Evolutionary conservation across 2,888 invertebrate species (phyloP), one percentile per base, ranked within the genome.

Genomic region (Rotaria sp.): DNA sequence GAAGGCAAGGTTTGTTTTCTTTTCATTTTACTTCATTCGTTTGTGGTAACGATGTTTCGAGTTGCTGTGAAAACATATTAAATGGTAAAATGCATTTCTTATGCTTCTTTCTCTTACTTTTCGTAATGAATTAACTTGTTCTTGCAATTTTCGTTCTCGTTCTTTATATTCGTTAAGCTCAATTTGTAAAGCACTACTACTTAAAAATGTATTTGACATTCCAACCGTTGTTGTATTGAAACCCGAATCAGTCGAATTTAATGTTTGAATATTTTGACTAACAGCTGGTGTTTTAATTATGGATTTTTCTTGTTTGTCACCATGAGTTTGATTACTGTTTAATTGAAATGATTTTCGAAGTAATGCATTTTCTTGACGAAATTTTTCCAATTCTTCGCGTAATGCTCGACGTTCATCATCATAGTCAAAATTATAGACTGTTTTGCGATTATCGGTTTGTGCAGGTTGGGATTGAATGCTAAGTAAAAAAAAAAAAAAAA

Each of bases 31-130:
- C 15, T 30, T 67, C 67, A 18, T 67, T 67, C 2, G 18, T 18
- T 67, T 67, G 30, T 8, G 30, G 30, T 67, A 35, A 18, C 15
- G 67, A 35, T 67, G 67, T 35, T 1, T 67, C 35, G 18, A 67
- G 67, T 67, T 67, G 67, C 67, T 67, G 67, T 67, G 35, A 67
- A 67, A 67, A 67, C 67, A 67, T 67, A 30, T 67, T 30, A 67
- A 67, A 18, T 35, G 5, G 13, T 5, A 15, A 67, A 67, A 35
- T 30, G 30, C 7, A 15, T 35, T 5, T 67, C 35, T 67, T 18
- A 11, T 35, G 11, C 4, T 67, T 57, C 26, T 24, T n/a, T 26
- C 38, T 41, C 80, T 41, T 80, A 80, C 80, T 80, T 80, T 41
- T 80, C 45, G 41, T 45, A 75, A 41, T 41, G 24, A 41, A 75